These are phyloP conservation scores for Ormyrus thymus DNA, from an alignment of 2,888 invertebrate genomes.

Conservation along the genomic window DNA sequence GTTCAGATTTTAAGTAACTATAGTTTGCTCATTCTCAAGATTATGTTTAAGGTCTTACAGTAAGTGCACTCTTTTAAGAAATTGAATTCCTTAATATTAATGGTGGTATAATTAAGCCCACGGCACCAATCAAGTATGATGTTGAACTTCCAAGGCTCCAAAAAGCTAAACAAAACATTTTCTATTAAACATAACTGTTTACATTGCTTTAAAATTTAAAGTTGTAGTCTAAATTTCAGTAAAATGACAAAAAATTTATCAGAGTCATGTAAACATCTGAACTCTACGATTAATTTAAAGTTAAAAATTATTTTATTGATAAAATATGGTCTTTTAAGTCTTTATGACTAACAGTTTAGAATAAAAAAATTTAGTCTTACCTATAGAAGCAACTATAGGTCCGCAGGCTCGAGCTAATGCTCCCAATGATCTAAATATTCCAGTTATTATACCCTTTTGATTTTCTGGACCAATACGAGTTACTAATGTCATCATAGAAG, in stretches of 20 bases:
- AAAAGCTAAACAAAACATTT: constrained; percentile 80
- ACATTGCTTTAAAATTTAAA: background rate
- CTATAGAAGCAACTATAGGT: constrained; percentile 89
- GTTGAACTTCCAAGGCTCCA: constrained; percentile 91
- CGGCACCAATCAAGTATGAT: constrained; percentile 89
- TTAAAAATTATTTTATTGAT: background rate
- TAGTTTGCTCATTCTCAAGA: background rate
- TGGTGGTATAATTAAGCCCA: constrained; percentile 86
- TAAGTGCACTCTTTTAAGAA: constrained; percentile 22
- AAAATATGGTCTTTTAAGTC: background rate
- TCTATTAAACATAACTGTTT: constrained; percentile 22
- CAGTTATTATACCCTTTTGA: constrained; percentile 94
- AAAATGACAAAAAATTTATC: background rate
- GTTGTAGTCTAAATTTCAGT: background rate
- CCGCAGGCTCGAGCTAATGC: constrained; percentile 95
- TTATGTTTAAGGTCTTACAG: constrained; percentile 32
- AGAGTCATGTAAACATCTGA: background rate
- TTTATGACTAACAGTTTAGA: background rate
- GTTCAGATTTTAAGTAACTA: background rate
- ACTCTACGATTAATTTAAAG: background rate
- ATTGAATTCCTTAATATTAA: constrained; percentile 76
- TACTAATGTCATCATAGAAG: constrained; percentile 95
- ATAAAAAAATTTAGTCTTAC: constrained; percentile 74
- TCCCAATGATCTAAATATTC: constrained; percentile 95
- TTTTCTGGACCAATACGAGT: constrained; percentile 87